Evolutionary conservation across 1,140 invertebrate genomes (phyloP), one percentile per base, ranked within the genome.

Genomic region (Drosophila suzukii): DNA sequence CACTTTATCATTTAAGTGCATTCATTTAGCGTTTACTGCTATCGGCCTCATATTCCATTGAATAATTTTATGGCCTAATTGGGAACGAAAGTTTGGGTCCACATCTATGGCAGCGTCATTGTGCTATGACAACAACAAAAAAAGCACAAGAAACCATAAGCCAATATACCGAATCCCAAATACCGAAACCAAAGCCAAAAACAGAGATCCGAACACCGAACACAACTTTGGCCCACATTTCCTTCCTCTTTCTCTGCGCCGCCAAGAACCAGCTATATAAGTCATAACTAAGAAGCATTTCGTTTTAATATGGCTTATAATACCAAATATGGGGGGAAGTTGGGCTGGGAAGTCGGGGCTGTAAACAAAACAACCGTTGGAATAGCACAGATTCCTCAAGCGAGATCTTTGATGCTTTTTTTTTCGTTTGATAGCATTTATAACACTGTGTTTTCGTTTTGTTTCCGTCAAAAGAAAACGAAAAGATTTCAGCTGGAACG

Each of bases 401-500:
- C 68, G 30, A 73, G 70, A 71, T 71, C 46, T 62, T 59, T 1
- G 58, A 11, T 49, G 34, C 32, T 38, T 47, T 53, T 13, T 32
- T 51, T 34, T 32, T 27, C 39, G 15, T 32, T 38, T 34, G 32
- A 39, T 51, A 32, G 27, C 10, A 10, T 34, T 34, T 34, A 34
- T 34, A 51, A 10, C 10, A 51, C 15, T 12, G 50, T 53, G 24
- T 65, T 54, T 65, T 54, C 50, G 49, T 66, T 60, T 39, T n/a
- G 43, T 32, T 43, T 36, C 12, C 24, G 38, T 41, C 51, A 49
- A 88, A 82, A 86, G 82, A 86, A 88, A 88, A 88, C 79, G 84
- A 88, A 89, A 88, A 88, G 76, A 80, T 80, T 88, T 80, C 66
- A 88, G 63, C 53, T 88, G 84, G 76, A 88, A 83, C 83, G 57